Conservation (phyloP, 1,140 invertebrate species). For the Neuroterus valhalla region DNA sequence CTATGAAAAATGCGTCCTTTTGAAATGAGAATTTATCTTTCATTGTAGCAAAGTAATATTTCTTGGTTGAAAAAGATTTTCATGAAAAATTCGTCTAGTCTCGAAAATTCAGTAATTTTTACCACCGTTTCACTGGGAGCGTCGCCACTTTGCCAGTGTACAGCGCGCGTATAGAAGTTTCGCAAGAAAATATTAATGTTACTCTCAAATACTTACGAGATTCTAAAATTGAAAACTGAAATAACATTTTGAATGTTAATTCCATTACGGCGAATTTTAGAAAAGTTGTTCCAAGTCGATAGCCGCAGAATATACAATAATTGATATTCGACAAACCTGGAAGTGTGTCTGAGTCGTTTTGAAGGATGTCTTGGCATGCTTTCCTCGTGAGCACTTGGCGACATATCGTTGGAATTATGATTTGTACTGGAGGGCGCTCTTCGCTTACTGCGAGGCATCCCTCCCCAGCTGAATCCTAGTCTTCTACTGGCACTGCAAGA, state of each 20-base stretch:
- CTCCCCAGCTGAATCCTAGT: slow-evolving; percentile 57
- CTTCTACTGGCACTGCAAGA: slow-evolving; percentile 39
- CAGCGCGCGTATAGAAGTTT: no score
- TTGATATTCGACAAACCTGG: slow-evolving; percentile 58
- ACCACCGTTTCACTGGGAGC: no score
- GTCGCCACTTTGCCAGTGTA: no score
- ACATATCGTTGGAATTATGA: slow-evolving; percentile 68
- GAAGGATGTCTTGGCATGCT: slow-evolving; percentile 69
- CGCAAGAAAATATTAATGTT: no score
- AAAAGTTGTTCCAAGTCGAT: slow-evolving; percentile 15
- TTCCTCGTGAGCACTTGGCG: slow-evolving; percentile 71
- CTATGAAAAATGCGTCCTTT: no score
- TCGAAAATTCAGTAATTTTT: no score
- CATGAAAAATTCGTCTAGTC: background rate
- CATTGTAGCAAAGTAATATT: no score
- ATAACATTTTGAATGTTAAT: no score
- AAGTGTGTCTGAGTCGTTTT: slow-evolving; percentile 70
- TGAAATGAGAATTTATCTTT: no score
- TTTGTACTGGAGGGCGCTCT: slow-evolving; percentile 73
- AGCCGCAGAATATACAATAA: background rate
- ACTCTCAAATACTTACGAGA: no score
- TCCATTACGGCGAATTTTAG: slow-evolving; percentile 1
- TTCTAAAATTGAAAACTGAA: no score
- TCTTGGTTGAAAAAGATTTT: background rate
- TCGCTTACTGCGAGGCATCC: slow-evolving; percentile 75